Evolutionary conservation across 2,888 invertebrate genomes (phyloP).

Genomic region (Oxystoma pomonae): DNA sequence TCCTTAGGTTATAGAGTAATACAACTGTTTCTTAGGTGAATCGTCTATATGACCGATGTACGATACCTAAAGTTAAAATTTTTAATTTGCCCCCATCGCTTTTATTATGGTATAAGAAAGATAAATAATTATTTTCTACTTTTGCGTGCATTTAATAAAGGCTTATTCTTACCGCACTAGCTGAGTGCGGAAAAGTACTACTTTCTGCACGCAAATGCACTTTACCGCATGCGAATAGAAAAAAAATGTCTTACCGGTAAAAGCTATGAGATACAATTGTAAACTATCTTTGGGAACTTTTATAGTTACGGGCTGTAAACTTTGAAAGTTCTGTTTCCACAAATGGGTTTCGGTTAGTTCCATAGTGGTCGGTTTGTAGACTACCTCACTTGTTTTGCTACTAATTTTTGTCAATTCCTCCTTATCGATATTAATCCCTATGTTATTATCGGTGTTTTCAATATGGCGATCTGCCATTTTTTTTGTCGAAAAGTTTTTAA

Average conservation of each 20-base stretch:
- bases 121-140: no score
- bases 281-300: constrained; percentile 14
- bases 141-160: no score
- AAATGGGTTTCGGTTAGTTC: constrained; percentile 11
- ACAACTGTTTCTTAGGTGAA: no score
- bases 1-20: no score
- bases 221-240: constrained; percentile 2
- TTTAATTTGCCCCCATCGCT: no score
- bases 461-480: constrained; percentile 1
- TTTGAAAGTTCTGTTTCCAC: constrained; percentile 13
- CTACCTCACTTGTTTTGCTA: constrained; percentile 18
- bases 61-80: no score
- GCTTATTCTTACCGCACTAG: no score
- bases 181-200: no score
- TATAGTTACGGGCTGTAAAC: constrained; percentile 16
- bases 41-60: no score
- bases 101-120: no score
- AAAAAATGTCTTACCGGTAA: constrained; percentile 24
- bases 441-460: background rate
- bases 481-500: background rate
- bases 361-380: constrained; percentile 17
- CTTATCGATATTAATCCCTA: constrained; percentile 14
- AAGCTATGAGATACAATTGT: constrained; percentile 25
- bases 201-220: no score
- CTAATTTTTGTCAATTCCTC: constrained; percentile 6